Conservation (phyloP, 2,888 invertebrate species). For the Rhimphoctona megacephalus region DNA sequence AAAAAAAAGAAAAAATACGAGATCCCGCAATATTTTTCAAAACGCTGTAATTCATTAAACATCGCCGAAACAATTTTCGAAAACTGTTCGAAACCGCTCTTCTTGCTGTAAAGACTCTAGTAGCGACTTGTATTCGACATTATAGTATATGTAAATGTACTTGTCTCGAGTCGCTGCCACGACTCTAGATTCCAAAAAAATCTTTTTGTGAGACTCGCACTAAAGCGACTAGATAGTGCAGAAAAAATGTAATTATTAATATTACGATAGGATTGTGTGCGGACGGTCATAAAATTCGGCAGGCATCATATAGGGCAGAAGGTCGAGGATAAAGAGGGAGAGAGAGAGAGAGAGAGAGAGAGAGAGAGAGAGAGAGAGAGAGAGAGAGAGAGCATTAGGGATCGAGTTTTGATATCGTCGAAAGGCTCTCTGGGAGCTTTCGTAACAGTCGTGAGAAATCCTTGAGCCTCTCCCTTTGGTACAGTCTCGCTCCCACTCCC, state of each 20-base stretch:
- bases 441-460: constrained; percentile 58
- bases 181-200: background rate
- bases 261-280: background rate
- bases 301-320: constrained; percentile 17
- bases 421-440: constrained; percentile 53
- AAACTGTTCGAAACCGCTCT: no score
- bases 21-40: no score
- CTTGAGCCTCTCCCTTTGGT: constrained; percentile 21
- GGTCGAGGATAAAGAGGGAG: constrained; percentile 19
- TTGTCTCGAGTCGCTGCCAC: no score
- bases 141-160: no score
- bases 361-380: background rate
- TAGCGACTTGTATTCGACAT: no score
- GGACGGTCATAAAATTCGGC: constrained; percentile 28
- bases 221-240: background rate
- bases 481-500: constrained; percentile 4
- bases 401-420: constrained; percentile 58
- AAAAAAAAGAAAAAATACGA: no score
- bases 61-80: no score
- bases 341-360: background rate
- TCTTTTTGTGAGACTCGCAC: background rate
- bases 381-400: constrained; percentile 34
- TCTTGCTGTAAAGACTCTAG: no score
- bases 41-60: no score
- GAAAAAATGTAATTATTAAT: background rate